Conservation (phyloP, 2,797 vertebrate genomes). For the Sebastes trivittatus region DNA sequence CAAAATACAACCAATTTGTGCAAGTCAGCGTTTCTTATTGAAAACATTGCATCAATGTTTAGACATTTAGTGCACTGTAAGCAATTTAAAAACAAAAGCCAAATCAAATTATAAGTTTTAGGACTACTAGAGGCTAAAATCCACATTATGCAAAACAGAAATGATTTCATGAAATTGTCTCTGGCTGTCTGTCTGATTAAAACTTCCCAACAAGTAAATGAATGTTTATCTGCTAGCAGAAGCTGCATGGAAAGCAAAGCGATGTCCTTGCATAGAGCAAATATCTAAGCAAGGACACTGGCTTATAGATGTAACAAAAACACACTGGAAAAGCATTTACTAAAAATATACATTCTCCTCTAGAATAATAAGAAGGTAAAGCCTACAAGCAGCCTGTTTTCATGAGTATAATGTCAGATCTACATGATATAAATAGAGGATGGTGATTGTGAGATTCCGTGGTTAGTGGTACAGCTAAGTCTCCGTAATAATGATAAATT, state of each 20-base stretch:
- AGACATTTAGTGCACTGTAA: conserved; percentile 2
- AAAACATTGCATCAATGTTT: background rate
- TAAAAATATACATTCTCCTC: conserved; percentile 24
- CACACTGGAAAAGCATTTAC: conserved; percentile 37
- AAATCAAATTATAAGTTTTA: conserved; percentile 23
- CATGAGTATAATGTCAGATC: conserved; percentile 13
- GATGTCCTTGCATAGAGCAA: conserved; percentile 52
- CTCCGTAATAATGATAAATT: conserved; percentile 35
- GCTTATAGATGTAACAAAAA: conserved; percentile 28
- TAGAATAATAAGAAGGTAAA: conserved; percentile 21
- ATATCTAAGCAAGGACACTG: conserved; percentile 52
- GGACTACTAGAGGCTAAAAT: conserved; percentile 18
- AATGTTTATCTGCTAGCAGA: conserved; percentile 56
- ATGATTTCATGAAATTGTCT: conserved; percentile 72
- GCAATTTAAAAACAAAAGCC: conserved; percentile 18
- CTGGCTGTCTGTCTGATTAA: conserved; percentile 67
- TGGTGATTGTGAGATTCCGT: conserved; percentile 34
- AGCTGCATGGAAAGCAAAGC: conserved; percentile 66
- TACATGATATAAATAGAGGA: conserved; percentile 8
- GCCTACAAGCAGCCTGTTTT: conserved; percentile 18
- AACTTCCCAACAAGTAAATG: conserved; percentile 21
- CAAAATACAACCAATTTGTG: conserved; percentile 8
- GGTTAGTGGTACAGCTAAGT: conserved; percentile 33
- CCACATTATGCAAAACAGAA: conserved; percentile 20
- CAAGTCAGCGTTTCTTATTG: conserved; percentile 4